phyloP scores from a whole-genome alignment of 2,113 vertebrate genomes.

The Nothoprocta pentlandii region DNA sequence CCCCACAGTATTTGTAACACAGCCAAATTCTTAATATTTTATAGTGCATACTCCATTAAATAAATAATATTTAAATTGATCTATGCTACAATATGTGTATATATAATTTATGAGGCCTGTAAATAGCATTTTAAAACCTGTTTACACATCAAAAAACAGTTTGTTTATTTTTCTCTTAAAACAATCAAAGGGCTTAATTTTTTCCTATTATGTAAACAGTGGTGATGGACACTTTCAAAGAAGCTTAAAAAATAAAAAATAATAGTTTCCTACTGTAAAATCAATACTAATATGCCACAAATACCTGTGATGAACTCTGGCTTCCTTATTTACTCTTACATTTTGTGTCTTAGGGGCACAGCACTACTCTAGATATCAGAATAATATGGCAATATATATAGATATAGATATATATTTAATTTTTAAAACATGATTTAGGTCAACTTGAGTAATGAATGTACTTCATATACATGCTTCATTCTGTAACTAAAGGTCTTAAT shows the following conservation, averaged over 20 bases:
- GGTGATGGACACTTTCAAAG: conserved; percentile 30
- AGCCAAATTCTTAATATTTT: conserved; percentile 36
- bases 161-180: conserved; percentile 69
- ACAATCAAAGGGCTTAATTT: conserved; percentile 48
- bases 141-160: conserved; percentile 43
- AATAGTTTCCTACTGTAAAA: conserved; percentile 43
- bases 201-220: conserved; percentile 59
- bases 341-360: conserved; percentile 65
- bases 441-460: conserved; percentile 67
- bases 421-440: conserved; percentile 63
- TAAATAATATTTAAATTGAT: conserved; percentile 26
- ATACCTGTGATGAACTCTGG: conserved; percentile 11
- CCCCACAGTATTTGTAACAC: not conserved
- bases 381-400: conserved; percentile 70
- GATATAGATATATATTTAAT: conserved; percentile 62
- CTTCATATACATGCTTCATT: conserved; percentile 28
- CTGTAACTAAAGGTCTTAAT: conserved; percentile 15
- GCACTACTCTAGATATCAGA: conserved; percentile 66
- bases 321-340: conserved; percentile 64
- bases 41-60: conserved; percentile 19
- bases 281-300: conserved; percentile 41
- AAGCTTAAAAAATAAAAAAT: conserved; percentile 37
- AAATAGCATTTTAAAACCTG: conserved; percentile 61
- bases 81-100: conserved; percentile 25
- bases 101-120: conserved; percentile 19